These are phyloP conservation scores for Hermetia illucens DNA, from an alignment of 1,140 invertebrate species.

Conservation along the genomic window DNA sequence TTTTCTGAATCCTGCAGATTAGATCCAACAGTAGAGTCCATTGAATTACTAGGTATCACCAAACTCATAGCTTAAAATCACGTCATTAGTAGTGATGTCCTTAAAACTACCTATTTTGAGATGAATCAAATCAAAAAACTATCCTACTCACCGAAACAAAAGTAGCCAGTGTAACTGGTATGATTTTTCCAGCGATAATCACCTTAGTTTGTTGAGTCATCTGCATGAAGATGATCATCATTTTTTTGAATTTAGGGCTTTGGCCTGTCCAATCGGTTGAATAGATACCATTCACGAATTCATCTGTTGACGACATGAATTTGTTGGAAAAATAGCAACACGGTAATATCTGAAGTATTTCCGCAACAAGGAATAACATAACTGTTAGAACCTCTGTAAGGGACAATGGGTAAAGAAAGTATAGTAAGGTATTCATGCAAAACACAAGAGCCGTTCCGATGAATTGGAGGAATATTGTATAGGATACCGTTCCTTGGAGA, in stretches of 20 bases:
- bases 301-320: conserved; percentile 3
- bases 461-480: conserved; percentile 8
- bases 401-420: conserved; percentile 4
- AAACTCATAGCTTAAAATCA: too few species aligned
- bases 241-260: conserved; percentile 7
- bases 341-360: conserved; percentile 5
- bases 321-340: conserved; percentile 8
- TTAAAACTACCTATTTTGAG: too few species aligned
- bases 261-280: conserved; percentile 7
- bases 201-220: conserved; percentile 5
- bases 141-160: conserved; percentile 6
- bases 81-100: too few species aligned
- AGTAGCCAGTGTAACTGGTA: conserved; percentile 8
- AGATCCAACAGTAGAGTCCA: too few species aligned
- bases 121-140: too few species aligned
- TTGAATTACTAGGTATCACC: too few species aligned
- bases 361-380: conserved; percentile 1
- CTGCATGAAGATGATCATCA: conserved; percentile 9
- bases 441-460: conserved; percentile 6
- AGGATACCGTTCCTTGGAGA: conserved; percentile 6
- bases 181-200: conserved; percentile 7
- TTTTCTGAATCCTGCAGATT: too few species aligned
- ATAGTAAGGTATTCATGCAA: conserved; percentile 6
- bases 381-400: conserved; percentile 4
- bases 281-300: conserved; percentile 7